Base-by-base conservation (phyloP, 1,140 invertebrate genomes). In the Chlorops oryzae region DNA sequence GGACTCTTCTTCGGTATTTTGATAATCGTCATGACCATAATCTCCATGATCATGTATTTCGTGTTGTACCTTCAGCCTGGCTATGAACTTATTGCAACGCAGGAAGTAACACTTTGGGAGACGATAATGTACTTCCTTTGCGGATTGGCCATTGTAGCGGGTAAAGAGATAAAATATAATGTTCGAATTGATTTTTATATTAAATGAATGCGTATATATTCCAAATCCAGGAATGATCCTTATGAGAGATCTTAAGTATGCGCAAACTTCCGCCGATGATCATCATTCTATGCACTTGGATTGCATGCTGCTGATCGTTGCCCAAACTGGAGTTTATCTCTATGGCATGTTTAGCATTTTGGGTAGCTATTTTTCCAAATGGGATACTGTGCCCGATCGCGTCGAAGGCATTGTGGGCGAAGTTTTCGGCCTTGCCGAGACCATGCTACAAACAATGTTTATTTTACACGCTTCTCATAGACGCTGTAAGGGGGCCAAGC, bases 21-120 rank as follows among this genome's bases (percentile, higher is more conserved):
- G 9, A 75, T 90, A 3, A 84, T 90, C 34, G 89, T 92, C 3
- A 73, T 90, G 32, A 92, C 90, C 3, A 88, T 94, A 22, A 89
- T 95, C 50, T 87, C 87, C 17, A 80, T 92, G 46, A 92, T 92
- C 40, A 87, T 93, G 75, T 94, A 93, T 74, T 93, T 92, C 73
- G 90, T 94, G 1, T 75, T 92, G 5, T 83, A 87, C 48, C 82
- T 83, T 42, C 81, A 81, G 60, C 78, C 82, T 55, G 69, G 79
- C 54, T 77, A 83, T 34, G 78, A 85, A 56, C 78, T 79, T 15
- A 75, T 77, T 23, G 88, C 86, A 2, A 83, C 87, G 45, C 78
- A 85, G 32, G 81, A 89, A 73, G 84, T 89, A 9, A 87, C 86
- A 54, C 75, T 88, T 43, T 85, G 85, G 53, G 87, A 90, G 62